Evolutionary conservation across 2,888 invertebrate species (phyloP).

Genomic region (Lycaena phlaeas): DNA sequence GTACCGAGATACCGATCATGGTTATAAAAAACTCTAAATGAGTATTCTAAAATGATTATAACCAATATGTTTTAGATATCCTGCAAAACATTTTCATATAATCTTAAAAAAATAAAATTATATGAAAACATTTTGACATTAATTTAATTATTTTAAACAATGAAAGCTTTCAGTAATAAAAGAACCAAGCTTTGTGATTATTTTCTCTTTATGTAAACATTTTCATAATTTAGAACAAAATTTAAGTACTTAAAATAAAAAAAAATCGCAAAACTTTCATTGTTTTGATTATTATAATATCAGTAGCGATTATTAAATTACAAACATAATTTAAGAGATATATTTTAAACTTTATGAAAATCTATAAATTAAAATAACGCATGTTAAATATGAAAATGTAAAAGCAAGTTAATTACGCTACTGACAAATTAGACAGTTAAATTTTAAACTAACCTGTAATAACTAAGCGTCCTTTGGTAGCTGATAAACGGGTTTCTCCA

Average conservation of each 20-base stretch:
- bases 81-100: too few species aligned
- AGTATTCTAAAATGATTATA: too few species aligned
- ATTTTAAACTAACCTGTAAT: slow-evolving; percentile 87
- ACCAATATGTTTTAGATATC: background rate
- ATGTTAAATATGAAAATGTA: background rate
- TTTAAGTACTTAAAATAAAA: too few species aligned
- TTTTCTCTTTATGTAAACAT: too few species aligned
- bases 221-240: too few species aligned
- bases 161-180: background rate
- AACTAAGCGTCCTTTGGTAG: slow-evolving; percentile 93
- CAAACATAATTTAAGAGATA: background rate
- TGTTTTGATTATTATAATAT: background rate
- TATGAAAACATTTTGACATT: too few species aligned
- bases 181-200: too few species aligned
- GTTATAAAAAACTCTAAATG: slow-evolving; percentile 14
- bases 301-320: slow-evolving; percentile 11
- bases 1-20: too few species aligned
- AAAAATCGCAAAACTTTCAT: background rate
- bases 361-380: background rate
- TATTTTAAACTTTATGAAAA: background rate
- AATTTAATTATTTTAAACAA: too few species aligned
- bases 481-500: slow-evolving; percentile 92
- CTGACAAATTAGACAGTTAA: slow-evolving; percentile 2
- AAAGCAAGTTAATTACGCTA: slow-evolving; percentile 25
- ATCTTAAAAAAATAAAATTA: too few species aligned